These are phyloP conservation scores for Eueides isabella DNA, from an alignment of 1,140 invertebrate genomes.

Conservation along the genomic window DNA sequence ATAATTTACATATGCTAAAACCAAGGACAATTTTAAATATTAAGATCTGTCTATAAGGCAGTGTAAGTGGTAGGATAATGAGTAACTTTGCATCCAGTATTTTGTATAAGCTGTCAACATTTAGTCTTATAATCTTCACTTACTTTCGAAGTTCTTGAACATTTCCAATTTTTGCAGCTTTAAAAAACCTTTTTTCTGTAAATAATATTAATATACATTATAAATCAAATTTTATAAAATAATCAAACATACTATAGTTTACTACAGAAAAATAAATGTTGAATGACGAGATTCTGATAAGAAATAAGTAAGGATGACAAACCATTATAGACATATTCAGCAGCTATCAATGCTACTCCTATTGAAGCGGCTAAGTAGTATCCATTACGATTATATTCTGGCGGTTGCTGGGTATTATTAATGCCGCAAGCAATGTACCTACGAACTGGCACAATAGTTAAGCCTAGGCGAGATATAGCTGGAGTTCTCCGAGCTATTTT, in stretches of 20 bases:
- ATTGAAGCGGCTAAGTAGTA: conserved; percentile 49
- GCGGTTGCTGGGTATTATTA: not conserved
- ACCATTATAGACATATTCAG: conserved; percentile 69
- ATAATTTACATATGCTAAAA: too few relatives aligned
- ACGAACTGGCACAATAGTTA: not conserved
- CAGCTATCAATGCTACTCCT: conserved; percentile 57
- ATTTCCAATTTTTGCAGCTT: conserved; percentile 85
- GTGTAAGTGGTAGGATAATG: too few relatives aligned
- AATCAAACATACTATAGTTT: not conserved
- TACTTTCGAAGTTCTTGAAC: conserved; percentile 84
- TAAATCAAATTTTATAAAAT: not conserved
- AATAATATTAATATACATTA: conserved; percentile 31
- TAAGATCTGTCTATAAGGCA: too few relatives aligned
- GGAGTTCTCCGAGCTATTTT: not conserved
- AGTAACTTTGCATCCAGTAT: too few relatives aligned
- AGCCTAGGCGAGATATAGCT: not conserved
- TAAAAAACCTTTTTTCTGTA: conserved; percentile 84
- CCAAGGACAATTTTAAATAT: too few relatives aligned
- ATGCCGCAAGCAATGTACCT: not conserved
- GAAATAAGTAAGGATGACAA: not conserved
- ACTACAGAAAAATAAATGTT: not conserved
- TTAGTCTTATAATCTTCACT: too few relatives aligned
- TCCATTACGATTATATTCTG: not conserved
- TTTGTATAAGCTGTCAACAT: too few relatives aligned
- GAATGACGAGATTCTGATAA: not conserved